Evolutionary conservation across 2,797 vertebrate genomes (phyloP), one percentile per base, ranked within the genome.

Genomic region (Cyclura pinguis): DNA sequence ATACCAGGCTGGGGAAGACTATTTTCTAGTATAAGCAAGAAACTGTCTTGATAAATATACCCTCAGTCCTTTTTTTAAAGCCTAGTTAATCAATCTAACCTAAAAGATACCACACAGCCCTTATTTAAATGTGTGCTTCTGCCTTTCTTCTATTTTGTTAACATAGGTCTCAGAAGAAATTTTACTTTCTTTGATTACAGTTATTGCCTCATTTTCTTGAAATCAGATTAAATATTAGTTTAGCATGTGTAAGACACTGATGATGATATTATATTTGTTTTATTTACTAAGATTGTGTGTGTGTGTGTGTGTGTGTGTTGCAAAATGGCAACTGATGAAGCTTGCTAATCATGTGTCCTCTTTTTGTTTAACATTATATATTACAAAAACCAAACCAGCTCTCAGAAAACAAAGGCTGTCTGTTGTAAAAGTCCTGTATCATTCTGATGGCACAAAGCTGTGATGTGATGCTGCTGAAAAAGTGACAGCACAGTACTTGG

Each of bases 391-490:
- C 74, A 91, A 20, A 80, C 89, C 84, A 64, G 12, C 0, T 72
- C 91, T 92, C 87, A 38, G 20, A 59, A 62, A 52, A 3, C 90
- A 92, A 35, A 2, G 77, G 55, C 78, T 20, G 7, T 0, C n/a
- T 1, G 7, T 81, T 85, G 52, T 27, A 74, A 0, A 32, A 74
- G 7, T 1, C 1, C 57, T 57, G 35, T 0, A 84, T 69, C 0
- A 14, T 84, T 42, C 78, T 0, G 0, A 81, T 47, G 18, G 24
- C 16, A 84, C 85, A 0, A n/a, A 80, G 47, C 5, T 87, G 9
- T 85, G 29, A 89, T 85, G 88, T 85, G 86, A 52, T 73, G 18
- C 83, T 92, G 38, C 0, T 86, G 82, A 47, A 84, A 89, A 89
- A 57, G 1, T 1, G 55, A 82, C 0, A 0, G 77, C 90, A 89